These are phyloP conservation scores for Cercopithecus neglectus DNA, from an alignment of 2,797 vertebrate species.

Conservation along the genomic window DNA sequence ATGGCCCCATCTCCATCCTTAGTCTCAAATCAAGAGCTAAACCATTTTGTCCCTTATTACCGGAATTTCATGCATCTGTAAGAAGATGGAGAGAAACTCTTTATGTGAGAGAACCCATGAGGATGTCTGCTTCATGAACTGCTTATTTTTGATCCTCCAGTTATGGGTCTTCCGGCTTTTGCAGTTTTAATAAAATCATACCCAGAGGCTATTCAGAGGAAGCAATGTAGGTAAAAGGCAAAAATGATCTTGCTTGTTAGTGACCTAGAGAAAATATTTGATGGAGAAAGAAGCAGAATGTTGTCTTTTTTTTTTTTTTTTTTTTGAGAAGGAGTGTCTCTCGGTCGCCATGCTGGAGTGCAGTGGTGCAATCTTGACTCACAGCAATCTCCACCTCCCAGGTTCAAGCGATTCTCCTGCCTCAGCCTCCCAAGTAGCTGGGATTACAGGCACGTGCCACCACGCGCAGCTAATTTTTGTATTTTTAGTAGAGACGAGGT, in stretches of 20 bases:
- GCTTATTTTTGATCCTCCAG: not conserved
- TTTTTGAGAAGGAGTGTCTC: too few relatives aligned
- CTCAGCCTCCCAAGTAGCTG: too few relatives aligned
- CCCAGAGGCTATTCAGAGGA: not conserved
- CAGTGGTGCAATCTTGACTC: too few relatives aligned
- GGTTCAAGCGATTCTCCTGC: too few relatives aligned
- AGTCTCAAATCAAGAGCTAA: not conserved
- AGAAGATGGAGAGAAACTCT: not conserved
- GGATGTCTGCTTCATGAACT: not conserved
- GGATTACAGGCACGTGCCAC: too few relatives aligned
- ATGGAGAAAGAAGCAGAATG: not conserved
- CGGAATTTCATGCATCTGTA: not conserved
- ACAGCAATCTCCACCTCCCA: too few relatives aligned
- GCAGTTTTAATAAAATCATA: not conserved
- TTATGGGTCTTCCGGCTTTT: not conserved
- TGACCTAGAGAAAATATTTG: not conserved
- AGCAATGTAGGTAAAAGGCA: not conserved
- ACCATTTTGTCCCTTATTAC: not conserved
- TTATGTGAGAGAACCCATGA: not conserved
- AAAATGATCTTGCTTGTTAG: not conserved
- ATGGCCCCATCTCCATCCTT: not conserved
- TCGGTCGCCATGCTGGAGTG: too few relatives aligned
- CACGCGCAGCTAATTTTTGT: not conserved
- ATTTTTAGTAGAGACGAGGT: not conserved
- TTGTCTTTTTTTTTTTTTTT: too few relatives aligned